Evolutionary conservation across 1,140 invertebrate genomes (phyloP), one percentile per base, ranked within the genome.

Genomic region (Scaptodrosophila lebanonensis): DNA sequence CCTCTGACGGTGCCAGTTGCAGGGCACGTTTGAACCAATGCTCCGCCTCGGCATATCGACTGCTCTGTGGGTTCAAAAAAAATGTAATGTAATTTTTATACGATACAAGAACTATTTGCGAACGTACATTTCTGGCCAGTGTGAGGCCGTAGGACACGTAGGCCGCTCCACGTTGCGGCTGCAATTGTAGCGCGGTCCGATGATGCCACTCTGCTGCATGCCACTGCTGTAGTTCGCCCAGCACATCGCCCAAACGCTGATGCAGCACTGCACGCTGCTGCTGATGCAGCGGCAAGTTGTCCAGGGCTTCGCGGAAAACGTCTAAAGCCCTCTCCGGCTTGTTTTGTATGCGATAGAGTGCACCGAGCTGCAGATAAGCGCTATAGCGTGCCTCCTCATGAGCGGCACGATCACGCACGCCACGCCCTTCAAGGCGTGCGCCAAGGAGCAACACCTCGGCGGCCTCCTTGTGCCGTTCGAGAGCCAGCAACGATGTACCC

Each of bases 131-230:
- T 88, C 92, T 93, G 30, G 95, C 93, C 12, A 96, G 89, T 40
- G 97, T 91, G 88, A 96, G 95, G 15, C 95, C 96, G 85, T 96
- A 95, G 36, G 94, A 96, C 52, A 97, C 90, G 86, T 97, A 94
- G 30, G 94, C 94, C 13, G 93, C 94, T 30, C 95, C 91, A 86
- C 96, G 93, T 82, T 95, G 91, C 15, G 94, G 93, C 86, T 95
- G 94, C 22, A 91, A 90, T 40, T 91, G 89, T 33, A 97, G 86
- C 12, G 95, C 94, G 64, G 93, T 91, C 51, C 91, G 89, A 84
- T 95, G 95, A 91, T 93, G 95, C 60, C 90, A 87, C 76, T 97
- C 95, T 7, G 95, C 95, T 73, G 94, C 91, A 7, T 90, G 89
- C 86, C 93, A 92, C 69, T 93, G 90, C 54, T 93, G 91, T 69